Evolutionary conservation across 2,113 vertebrate species (phyloP).

Genomic region (Peromyscus polionotus): DNA sequence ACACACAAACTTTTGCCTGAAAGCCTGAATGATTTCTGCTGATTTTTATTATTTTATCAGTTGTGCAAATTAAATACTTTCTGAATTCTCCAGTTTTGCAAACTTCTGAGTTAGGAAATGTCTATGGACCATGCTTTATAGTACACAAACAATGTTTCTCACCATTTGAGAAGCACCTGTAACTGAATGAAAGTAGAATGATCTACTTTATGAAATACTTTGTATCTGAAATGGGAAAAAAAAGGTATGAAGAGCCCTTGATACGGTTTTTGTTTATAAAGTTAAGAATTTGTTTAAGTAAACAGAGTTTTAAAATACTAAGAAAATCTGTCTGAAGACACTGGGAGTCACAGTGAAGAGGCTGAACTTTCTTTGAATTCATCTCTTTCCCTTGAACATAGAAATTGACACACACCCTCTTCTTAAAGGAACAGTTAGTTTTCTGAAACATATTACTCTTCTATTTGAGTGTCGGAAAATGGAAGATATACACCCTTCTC

Average conservation of each 20-base stretch:
- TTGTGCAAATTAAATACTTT: neutral
- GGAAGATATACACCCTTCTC: slow-evolving; percentile 77
- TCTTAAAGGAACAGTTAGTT: slow-evolving; percentile 80
- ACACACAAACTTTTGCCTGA: slow-evolving; percentile 54
- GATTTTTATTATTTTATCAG: slow-evolving; percentile 16
- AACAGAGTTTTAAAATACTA: slow-evolving; percentile 38
- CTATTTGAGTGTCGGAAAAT: slow-evolving; percentile 76
- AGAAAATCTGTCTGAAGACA: neutral
- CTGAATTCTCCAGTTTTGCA: neutral
- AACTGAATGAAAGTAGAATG: neutral
- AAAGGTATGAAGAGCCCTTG: neutral
- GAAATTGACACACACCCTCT: slow-evolving; percentile 73
- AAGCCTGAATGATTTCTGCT: neutral
- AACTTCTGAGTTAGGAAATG: neutral
- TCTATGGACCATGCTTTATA: neutral
- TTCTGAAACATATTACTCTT: slow-evolving; percentile 77
- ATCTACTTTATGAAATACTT: neutral
- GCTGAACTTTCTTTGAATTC: slow-evolving; percentile 72
- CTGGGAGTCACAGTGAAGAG: neutral
- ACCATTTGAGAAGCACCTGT: neutral
- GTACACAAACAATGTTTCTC: neutral
- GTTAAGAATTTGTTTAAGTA: slow-evolving; percentile 55
- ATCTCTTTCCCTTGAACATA: slow-evolving; percentile 66
- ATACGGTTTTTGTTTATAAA: neutral
- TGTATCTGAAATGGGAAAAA: neutral